phyloP scores from a whole-genome alignment of 2,888 invertebrate genomes.

The Opisthograptis luteolata region DNA sequence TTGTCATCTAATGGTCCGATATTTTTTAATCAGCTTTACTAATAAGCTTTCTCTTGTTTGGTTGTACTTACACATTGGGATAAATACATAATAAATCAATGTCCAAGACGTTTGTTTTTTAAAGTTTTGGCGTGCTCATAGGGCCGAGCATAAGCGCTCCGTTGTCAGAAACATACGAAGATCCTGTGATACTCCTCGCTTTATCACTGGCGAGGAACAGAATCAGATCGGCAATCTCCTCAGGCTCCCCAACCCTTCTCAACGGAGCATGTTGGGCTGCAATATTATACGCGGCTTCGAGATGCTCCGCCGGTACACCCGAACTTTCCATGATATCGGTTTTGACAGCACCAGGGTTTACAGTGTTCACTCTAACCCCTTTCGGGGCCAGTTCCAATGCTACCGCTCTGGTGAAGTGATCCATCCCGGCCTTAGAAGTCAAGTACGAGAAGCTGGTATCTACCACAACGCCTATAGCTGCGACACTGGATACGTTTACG shows the following conservation, averaged over 20 bases:
- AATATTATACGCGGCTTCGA: not conserved
- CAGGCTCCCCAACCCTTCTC: slow-evolving; percentile 29
- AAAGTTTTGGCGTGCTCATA: not conserved
- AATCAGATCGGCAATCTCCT: slow-evolving; percentile 47
- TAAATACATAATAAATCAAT: no score
- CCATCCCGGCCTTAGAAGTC: slow-evolving; percentile 42
- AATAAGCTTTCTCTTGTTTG: no score
- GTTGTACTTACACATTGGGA: no score
- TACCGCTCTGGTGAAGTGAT: slow-evolving; percentile 42
- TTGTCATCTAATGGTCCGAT: no score
- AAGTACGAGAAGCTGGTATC: slow-evolving; percentile 24
- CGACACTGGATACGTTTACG: slow-evolving; percentile 85
- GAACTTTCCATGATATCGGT: slow-evolving; percentile 7
- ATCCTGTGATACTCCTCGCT: slow-evolving; percentile 44
- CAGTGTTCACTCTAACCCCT: slow-evolving; percentile 86
- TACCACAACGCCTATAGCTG: not conserved
- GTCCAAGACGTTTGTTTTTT: no score
- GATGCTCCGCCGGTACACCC: not conserved
- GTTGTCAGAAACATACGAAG: slow-evolving; percentile 32
- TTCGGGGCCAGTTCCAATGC: slow-evolving; percentile 87
- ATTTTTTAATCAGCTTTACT: no score
- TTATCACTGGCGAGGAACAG: slow-evolving; percentile 44
- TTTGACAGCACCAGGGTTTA: slow-evolving; percentile 39
- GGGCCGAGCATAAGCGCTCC: slow-evolving; percentile 13
- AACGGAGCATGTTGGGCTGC: not conserved